Base-by-base conservation (phyloP, 2,113 vertebrate species). In the Picathartes gymnocephalus region DNA sequence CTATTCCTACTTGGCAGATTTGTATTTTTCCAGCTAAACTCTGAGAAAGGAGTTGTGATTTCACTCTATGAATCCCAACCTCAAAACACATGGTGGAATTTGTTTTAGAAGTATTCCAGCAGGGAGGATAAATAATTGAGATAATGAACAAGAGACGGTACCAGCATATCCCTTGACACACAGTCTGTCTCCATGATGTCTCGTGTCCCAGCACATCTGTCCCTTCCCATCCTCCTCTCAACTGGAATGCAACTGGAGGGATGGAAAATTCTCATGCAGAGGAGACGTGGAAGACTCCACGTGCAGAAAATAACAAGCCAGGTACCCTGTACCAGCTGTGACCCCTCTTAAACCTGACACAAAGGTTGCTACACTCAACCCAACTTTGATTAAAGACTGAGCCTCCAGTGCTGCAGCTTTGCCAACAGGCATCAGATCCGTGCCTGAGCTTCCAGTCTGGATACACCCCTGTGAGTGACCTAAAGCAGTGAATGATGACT, bases 51-150 rank as follows among this genome's bases (percentile, higher is more conserved):
- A 93, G 71, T 66, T 96, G 95, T 70, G 87, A 96, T 90, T 97
- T 86, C 82, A 83, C 40, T 74, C 78, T 25, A 0, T 22, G 71
- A 95, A 96, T 94, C 64, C 85, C 90, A 96, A 78, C 92, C 93
- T 96, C 94, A 92, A 95, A 97, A 96, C 94, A 96, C 95, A 94
- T 96, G 96, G 93, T 64, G 54, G 79, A 68, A 94, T 96, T 95
- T 96, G 93, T 86, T 93, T 95, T 30, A 95, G 96, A 96, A 94
- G 69, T 37, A 64, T 37, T 97, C 92, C 93, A 96, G 88, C 71
- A 93, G 88, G 85, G 93, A 94, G 88, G 76, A 90, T 93, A 95
- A 94, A 93, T 93, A 91, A 95, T 82, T 77, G 92, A 93, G 94
- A 95, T 94, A 94, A 94, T 17, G 82, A 93, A 44, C 81, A 56